Evolutionary conservation across 2,888 invertebrate species (phyloP).

Genomic region (Deilephila elpenor): DNA sequence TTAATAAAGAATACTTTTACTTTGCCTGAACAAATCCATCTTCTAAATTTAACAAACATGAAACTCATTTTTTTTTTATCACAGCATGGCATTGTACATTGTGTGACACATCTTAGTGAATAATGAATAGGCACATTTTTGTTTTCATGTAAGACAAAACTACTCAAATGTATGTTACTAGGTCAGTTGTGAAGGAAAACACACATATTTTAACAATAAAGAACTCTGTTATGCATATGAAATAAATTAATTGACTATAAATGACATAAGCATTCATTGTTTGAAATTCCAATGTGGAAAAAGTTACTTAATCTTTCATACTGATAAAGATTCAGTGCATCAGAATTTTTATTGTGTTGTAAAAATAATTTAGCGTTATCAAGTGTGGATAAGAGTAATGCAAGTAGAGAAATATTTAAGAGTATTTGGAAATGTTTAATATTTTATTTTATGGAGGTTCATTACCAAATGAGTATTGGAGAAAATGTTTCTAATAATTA

Average conservation of each 20-base stretch:
- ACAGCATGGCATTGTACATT: no score
- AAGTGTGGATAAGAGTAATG: neutral
- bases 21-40: no score
- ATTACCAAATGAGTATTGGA: no score
- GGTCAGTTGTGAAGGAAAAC: conserved; percentile 17
- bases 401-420: neutral
- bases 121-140: neutral
- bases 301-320: neutral
- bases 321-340: neutral
- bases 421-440: no score
- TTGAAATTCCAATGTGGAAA: neutral
- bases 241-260: neutral
- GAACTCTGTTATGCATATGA: neutral
- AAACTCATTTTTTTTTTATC: no score
- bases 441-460: no score
- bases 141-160: conserved; percentile 10
- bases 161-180: conserved; percentile 23
- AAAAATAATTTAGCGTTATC: neutral
- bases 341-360: neutral
- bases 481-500: no score
- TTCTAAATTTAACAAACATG: no score
- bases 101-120: no score
- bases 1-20: no score
- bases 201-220: neutral
- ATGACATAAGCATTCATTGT: conserved; percentile 3